Base-by-base conservation (phyloP, 2,113 vertebrate species). In the Lagopus leucura region DNA sequence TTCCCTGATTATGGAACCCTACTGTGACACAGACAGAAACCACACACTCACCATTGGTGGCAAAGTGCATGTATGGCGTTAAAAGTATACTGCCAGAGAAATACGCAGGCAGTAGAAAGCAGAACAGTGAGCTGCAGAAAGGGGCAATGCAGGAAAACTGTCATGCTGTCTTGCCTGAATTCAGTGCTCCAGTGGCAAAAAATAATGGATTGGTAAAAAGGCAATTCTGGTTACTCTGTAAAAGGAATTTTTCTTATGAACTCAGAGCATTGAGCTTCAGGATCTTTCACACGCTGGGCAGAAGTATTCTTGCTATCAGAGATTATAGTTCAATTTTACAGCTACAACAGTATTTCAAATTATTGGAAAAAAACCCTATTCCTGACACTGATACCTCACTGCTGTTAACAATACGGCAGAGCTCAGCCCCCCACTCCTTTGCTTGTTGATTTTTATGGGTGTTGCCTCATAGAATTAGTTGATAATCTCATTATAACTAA, bases 401-500 rank as follows among this genome's bases (percentile, higher is more conserved):
- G 27, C 21, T 92, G 10, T 52, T 84, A 92, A 60, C 57, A 74
- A 64, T 52, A 63, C 11, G 60, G 20, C 38, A 32, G 28, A 48
- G 13, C 55, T 25, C 17, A 32, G 43, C 42, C 92, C 24, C 24
- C 45, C 36, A 71, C 54, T 21, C 38, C 50, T 64, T 88, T 86
- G 50, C 76, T 69, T 83, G 70, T 63, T 95, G 78, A 91, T 96
- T 89, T 94, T 79, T 82, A 38, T 89, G 78, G 42, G 34, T 90
- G 80, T 75, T 88, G 65, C 54, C 65, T 82, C 66, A 91, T 45
- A 78, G 79, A 91, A 88, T 55, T 74, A 93, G 77, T 40, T 91
- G 94, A 95, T 97, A 97, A 97, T 98, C 97, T 95, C 76, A 95
- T 98, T 97, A 96, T 22, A 82, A 55, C 13, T 98, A 97, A 98